Evolutionary conservation across 2,888 invertebrate genomes (phyloP).

Genomic region (Lithophane ornitopus): DNA sequence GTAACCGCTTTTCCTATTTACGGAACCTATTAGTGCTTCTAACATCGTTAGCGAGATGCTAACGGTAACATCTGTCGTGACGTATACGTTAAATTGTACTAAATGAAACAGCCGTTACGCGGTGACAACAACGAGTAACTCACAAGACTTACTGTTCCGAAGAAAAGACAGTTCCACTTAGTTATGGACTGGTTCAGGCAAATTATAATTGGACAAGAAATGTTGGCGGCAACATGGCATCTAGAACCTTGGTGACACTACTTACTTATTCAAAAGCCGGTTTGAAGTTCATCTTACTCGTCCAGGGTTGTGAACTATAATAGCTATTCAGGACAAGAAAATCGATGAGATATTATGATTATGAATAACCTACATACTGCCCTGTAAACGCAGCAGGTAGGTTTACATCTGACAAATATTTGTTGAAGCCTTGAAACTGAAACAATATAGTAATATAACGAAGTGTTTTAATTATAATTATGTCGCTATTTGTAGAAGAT

Average conservation of each 20-base stretch:
- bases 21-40: slow-evolving; percentile 57
- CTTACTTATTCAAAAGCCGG: slow-evolving; percentile 26
- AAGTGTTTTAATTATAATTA: slow-evolving; percentile 40
- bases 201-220: slow-evolving; percentile 26
- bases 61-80: slow-evolving; percentile 56
- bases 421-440: slow-evolving; percentile 46
- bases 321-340: slow-evolving; percentile 21
- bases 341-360: slow-evolving; percentile 29
- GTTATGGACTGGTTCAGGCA: slow-evolving; percentile 39
- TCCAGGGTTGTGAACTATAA: slow-evolving; percentile 1
- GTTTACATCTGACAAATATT: slow-evolving; percentile 51
- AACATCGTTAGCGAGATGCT: slow-evolving; percentile 59
- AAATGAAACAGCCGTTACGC: slow-evolving; percentile 65
- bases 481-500: slow-evolving; percentile 54
- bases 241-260: slow-evolving; percentile 3
- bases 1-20: slow-evolving; percentile 59
- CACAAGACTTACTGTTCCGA: slow-evolving; percentile 28
- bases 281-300: slow-evolving; percentile 22
- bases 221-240: slow-evolving; percentile 2
- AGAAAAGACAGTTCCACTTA: slow-evolving; percentile 37
- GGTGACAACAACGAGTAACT: slow-evolving; percentile 28
- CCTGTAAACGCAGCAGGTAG: slow-evolving; percentile 28
- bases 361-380: slow-evolving; percentile 27
- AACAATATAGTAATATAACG: slow-evolving; percentile 42
- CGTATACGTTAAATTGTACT: slow-evolving; percentile 63